phyloP scores from a whole-genome alignment of 2,113 vertebrate species.

The Ranitomeya variabilis region DNA sequence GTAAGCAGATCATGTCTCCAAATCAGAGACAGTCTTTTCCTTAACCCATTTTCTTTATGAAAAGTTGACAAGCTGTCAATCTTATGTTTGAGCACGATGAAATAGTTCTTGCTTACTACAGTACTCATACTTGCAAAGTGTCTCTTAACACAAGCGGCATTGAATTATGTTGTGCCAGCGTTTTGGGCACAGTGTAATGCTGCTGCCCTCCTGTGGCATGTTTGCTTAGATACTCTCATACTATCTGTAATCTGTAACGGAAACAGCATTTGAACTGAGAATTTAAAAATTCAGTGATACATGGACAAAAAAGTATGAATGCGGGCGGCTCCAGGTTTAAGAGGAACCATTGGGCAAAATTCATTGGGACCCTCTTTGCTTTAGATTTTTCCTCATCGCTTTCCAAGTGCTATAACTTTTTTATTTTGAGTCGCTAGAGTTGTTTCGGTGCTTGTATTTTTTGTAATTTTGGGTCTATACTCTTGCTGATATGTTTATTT shows the following conservation, averaged over 20 bases:
- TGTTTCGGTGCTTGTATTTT: too few species aligned
- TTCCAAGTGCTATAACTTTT: too few species aligned
- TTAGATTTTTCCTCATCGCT: too few species aligned
- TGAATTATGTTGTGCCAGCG: neutral
- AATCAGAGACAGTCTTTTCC: neutral
- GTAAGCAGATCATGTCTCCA: neutral
- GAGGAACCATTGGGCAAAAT: too few species aligned
- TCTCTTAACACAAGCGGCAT: neutral
- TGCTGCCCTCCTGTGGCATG: slow-evolving; percentile 12
- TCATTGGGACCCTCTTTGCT: too few species aligned
- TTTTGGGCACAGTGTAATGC: neutral
- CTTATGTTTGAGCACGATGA: neutral
- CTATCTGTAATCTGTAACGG: neutral
- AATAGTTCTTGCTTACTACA: neutral
- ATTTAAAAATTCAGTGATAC: neutral
- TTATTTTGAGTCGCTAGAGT: too few species aligned
- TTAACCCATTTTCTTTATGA: slow-evolving; percentile 14
- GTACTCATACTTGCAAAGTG: neutral
- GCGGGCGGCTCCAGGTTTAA: too few species aligned
- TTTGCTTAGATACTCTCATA: neutral
- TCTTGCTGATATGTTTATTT: too few species aligned
- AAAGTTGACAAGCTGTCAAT: slow-evolving; percentile 1
- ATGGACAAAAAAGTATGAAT: too few species aligned
- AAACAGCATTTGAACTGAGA: neutral
- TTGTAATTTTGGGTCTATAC: too few species aligned